Evolutionary conservation across 2,888 invertebrate genomes (phyloP).

Genomic region (Andrena bicolor): DNA sequence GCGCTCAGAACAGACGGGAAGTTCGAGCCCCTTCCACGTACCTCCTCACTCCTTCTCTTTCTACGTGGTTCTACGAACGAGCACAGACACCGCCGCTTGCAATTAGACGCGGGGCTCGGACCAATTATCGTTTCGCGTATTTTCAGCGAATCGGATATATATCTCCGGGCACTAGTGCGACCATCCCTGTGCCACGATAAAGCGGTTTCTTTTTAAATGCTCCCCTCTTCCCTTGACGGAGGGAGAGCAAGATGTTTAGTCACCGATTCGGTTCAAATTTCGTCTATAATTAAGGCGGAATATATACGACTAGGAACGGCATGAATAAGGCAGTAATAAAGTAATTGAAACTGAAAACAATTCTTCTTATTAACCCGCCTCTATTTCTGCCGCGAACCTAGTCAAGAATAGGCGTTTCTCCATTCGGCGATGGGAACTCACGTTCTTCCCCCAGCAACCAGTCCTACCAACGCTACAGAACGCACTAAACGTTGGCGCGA

Average conservation of each 20-base stretch:
- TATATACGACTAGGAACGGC: neutral
- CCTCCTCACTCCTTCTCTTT: constrained; percentile 18
- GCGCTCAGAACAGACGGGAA: constrained; percentile 62
- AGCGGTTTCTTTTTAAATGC: constrained; percentile 2
- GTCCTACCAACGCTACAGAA: constrained; percentile 1
- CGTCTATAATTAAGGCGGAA: neutral
- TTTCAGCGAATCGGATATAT: constrained; percentile 25
- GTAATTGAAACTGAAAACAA: too few relatives aligned
- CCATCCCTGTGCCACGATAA: neutral
- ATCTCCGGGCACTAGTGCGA: neutral
- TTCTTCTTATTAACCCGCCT: neutral
- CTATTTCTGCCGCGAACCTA: constrained; percentile 31
- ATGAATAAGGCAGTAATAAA: neutral
- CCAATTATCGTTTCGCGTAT: constrained; percentile 23
- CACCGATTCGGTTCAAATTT: neutral
- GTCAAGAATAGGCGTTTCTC: constrained; percentile 5
- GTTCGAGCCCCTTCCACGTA: constrained; percentile 41
- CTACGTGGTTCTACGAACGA: constrained; percentile 6
- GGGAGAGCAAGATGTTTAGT: neutral
- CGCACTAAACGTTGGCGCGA: neutral
- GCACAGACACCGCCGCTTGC: constrained; percentile 9
- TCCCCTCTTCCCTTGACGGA: neutral
- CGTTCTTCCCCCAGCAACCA: constrained; percentile 34
- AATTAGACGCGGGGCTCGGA: constrained; percentile 28
- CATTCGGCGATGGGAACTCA: neutral